Conservation (phyloP, 2,113 vertebrate genomes). For the Rhizomys pruinosus region DNA sequence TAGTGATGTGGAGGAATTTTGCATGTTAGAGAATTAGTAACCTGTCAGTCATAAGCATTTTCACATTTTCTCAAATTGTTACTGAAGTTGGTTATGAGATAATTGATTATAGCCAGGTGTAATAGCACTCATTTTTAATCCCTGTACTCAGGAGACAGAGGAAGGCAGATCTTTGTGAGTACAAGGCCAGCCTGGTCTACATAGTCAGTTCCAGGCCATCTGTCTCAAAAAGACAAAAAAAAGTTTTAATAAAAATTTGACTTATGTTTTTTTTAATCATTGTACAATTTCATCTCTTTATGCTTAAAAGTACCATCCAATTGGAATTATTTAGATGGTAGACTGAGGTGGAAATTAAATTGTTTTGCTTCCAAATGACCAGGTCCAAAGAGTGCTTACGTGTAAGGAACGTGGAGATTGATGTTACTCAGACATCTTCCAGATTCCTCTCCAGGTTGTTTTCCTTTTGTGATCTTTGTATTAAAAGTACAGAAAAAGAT, state of each 20-base stretch:
- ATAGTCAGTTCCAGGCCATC: too few relatives aligned
- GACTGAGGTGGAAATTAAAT: background rate
- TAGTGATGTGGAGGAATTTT: background rate
- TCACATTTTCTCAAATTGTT: constrained; percentile 32
- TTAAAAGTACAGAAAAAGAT: background rate
- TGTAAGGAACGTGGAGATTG: background rate
- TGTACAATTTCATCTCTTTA: background rate
- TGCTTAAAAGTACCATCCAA: background rate
- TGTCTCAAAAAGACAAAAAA: too few relatives aligned
- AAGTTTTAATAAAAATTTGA: too few relatives aligned
- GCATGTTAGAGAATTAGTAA: background rate
- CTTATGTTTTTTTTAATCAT: background rate
- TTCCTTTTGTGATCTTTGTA: background rate
- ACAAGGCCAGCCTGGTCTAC: too few relatives aligned
- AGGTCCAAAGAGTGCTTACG: background rate
- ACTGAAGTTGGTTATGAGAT: background rate
- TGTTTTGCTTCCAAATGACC: constrained; percentile 29
- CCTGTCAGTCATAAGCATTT: background rate
- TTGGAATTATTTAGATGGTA: constrained; percentile 55
- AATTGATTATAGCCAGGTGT: too few relatives aligned
- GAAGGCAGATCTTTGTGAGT: too few relatives aligned
- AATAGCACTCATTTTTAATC: too few relatives aligned
- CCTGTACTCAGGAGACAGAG: too few relatives aligned
- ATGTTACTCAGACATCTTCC: background rate
- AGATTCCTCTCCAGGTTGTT: constrained; percentile 23